Evolutionary conservation across 1,140 invertebrate species (phyloP), one percentile per base, ranked within the genome.

Genomic region (Lucilia sericata): DNA sequence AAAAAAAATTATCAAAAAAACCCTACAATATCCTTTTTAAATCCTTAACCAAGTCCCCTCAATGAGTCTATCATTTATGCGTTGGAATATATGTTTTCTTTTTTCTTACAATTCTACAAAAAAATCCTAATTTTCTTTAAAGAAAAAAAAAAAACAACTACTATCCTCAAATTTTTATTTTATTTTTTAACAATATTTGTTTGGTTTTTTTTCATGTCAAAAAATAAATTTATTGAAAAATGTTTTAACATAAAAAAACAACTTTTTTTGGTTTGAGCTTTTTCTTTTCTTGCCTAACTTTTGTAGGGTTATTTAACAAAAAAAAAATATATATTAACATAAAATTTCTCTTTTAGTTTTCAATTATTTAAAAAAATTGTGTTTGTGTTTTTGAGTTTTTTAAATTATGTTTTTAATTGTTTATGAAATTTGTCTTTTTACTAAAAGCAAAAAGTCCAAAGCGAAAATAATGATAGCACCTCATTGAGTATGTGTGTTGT

Each of bases 401-500:
- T 17, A 51, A 49, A 86, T 87, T 85, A 78, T 84, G 81, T 83
- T 55, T 85, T 85, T 87, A 82, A 60, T 80, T 70, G 60, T 83
- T 82, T 76, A 86, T 86, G 83, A 86, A 83, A 86, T 84, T 84
- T 76, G 70, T 86, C 65, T 70, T 30, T 30, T 70, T 70, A 86
- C 34, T 51, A 47, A 65, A 14, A 81, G 49, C 84, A 86, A 78
- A 30, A 86, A 85, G 88, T 88, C 87, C 86, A 88, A 88, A 90
- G 86, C 88, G 86, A 89, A 86, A 87, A 87, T 89, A 90, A 91
- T 91, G 88, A 91, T 91, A 90, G 88, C 88, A 90, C 89, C 88
- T 88, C 88, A 90, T 91, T 90, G 90, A 90, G 90, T 89, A 87
- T 94, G 93, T 94, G 94, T 94, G 93, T 94, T 94, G 94, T 94